Percentiles rank a stretch among this genome's conserved stretches.
Evolutionary conservation across 2,797 vertebrate genomes (phyloP).

Genomic region (Oceanodroma leucorhoa): DNA sequence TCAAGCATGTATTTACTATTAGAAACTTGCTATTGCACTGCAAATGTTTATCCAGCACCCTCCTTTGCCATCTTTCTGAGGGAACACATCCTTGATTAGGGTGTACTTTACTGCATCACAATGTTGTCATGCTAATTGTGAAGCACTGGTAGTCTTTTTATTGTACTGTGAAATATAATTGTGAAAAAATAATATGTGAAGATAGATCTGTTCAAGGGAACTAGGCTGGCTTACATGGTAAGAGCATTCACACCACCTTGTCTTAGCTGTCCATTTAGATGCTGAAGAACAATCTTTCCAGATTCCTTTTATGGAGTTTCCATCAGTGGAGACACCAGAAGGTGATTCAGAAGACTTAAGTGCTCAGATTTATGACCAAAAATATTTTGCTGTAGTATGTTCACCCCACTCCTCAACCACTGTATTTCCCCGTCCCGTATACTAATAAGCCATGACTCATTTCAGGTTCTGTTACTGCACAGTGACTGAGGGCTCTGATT

Average conservation of each 20-base stretch:
- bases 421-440: background rate
- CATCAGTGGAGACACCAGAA: background rate
- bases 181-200: accelerated
- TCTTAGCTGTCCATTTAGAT: background rate
- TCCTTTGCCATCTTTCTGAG: background rate
- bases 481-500: background rate
- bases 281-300: background rate
- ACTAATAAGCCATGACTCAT: background rate
- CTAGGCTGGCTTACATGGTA: background rate
- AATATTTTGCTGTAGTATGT: background rate
- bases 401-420: background rate
- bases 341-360: background rate
- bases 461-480: background rate
- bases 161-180: background rate
- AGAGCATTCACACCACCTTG: background rate
- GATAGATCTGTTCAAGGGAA: background rate
- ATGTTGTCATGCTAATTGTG: background rate
- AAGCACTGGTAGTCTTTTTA: background rate
- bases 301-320: background rate
- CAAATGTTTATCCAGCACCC: background rate
- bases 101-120: background rate
- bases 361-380: background rate
- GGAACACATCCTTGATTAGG: background rate
- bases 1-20: background rate
- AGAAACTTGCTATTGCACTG: background rate